Base-by-base conservation (phyloP, 1,140 invertebrate genomes). In the Ceratina japonica region DNA sequence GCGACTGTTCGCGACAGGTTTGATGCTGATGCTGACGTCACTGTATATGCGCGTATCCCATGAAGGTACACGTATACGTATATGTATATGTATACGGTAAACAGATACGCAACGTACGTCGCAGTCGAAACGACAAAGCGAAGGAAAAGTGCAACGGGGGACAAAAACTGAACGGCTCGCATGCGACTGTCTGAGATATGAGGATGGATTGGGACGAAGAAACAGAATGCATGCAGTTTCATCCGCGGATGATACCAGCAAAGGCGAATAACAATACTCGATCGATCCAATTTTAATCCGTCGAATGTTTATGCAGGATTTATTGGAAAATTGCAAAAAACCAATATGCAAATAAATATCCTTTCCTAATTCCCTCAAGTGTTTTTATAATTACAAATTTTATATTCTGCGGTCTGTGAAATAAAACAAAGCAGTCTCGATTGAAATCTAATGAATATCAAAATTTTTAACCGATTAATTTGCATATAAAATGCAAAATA, bases 1-100 rank as follows among this genome's bases (percentile, higher is more conserved):
- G 37, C 37, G 22, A 31, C 49, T 49, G 56, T 59, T 27, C 44
- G 64, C 54, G 74, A 76, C 66, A 76, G 54, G 54, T 69, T 76
- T 59, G 64, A 61, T 20, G 31, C 15, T 37, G 37, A 59, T 44
- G 37, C 37, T 10, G 37, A 44, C 37, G 37, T 44, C 10, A 44
- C 37, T 10, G 5, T 44, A 31, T 4, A 31, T 31, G 27, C 27
- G 4, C 27, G 27, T 31, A 31, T 31, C 27, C 27, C 27, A 31
- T 31, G 27, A n/a, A n/a, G n/a, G n/a, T n/a, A n/a, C n/a, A n/a
- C n/a, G n/a, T n/a, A n/a, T 10, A 10, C 10, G 10, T 10, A 8
- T 44, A 44, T 44, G 37, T 44, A 8, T 10, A 44, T 7, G 37
- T 44, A 44, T 44, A 44, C 37, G 10, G 52, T 75, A 58, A 68